Evolutionary conservation across 2,113 vertebrate genomes (phyloP).

Genomic region (Hippopotamus amphibius): DNA sequence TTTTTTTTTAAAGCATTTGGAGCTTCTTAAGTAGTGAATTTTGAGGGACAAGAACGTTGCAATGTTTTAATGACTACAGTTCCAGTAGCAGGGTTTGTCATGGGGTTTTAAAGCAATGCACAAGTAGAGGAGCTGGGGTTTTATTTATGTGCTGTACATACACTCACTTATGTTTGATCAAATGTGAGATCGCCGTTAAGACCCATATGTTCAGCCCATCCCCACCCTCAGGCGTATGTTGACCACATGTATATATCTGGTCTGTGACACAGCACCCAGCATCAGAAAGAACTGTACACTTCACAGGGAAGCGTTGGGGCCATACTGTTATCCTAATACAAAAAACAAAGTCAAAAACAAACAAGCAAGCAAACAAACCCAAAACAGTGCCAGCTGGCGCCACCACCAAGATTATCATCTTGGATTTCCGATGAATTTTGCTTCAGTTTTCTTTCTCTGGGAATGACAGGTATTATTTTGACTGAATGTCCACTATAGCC

Average conservation of each 20-base stretch:
- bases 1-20: neutral
- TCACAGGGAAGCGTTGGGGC: fast-evolving
- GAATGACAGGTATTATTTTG: neutral
- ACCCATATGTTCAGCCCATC: neutral
- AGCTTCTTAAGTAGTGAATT: conserved; percentile 22
- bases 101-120: neutral
- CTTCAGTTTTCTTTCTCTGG: neutral
- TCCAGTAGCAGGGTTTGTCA: neutral
- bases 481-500: neutral
- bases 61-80: neutral
- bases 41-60: neutral
- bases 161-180: neutral
- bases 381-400: neutral
- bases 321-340: neutral
- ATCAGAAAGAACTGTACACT: neutral
- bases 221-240: too few relatives aligned
- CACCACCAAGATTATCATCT: fast-evolving
- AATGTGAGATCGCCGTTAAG: neutral
- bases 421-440: conserved; percentile 66
- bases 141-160: neutral
- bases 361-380: neutral
- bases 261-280: neutral
- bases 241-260: fast-evolving
- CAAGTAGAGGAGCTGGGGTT: neutral
- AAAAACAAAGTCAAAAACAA: neutral